Evolutionary conservation across 2,888 invertebrate genomes (phyloP).

Genomic region (Argyra leucocephala): DNA sequence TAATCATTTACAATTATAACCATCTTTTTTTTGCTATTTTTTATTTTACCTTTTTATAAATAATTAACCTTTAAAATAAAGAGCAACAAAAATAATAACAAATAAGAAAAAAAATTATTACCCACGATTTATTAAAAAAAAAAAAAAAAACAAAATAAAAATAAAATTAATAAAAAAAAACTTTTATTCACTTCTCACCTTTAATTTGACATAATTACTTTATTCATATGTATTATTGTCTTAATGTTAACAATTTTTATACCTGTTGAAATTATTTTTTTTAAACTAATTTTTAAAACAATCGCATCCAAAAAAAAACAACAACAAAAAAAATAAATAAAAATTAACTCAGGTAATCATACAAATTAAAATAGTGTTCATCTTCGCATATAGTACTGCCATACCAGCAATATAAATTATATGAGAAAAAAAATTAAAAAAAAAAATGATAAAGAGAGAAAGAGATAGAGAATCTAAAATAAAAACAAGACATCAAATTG

Average conservation of each 20-base stretch:
- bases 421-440: no score
- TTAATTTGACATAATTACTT: conserved; percentile 6
- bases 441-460: no score
- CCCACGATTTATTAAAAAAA: neutral
- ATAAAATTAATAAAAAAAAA: neutral
- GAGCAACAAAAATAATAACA: neutral
- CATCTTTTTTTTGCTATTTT: no score
- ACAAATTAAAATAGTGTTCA: conserved; percentile 1
- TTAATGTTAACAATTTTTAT: neutral
- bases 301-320: neutral
- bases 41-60: no score
- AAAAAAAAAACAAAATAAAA: neutral
- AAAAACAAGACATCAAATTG: no score
- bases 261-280: neutral
- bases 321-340: no score
- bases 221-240: neutral
- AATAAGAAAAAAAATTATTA: neutral
- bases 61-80: no score
- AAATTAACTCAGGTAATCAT: neutral
- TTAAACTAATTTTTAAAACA: neutral
- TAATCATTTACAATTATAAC: no score
- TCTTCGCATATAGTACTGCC: neutral
- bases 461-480: no score
- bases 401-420: no score
- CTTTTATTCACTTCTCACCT: neutral